Evolutionary conservation across 92 coral and sea anemone species (phyloP), one percentile per base, ranked within the genome.

Genomic region (Palythoa heliodiscus): DNA sequence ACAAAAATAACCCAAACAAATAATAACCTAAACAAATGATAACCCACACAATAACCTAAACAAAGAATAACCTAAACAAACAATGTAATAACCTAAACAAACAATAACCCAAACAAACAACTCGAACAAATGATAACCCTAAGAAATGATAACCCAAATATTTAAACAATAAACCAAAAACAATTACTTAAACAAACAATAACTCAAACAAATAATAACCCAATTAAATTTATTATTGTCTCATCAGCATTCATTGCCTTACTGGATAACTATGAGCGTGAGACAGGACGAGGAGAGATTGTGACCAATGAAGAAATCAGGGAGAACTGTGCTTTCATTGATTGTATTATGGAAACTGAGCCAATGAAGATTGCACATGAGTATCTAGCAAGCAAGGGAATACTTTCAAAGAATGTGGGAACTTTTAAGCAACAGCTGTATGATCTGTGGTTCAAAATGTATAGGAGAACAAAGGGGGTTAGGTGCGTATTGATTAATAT

Each of bases 231-330:
- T 35, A 15, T 9, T 70, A 5, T 12, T 24, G 73, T 43, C 2
- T 29, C 22, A 48, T 16, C n/a, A 97, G 99, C 97, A 17, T 97
- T 97, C 73, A 63, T 97, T 55, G 94, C 98, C 22, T 90, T 97
- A 48, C 86, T 97, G 92, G 99, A 97, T 81, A 97, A 97, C 87
- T 97, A 97, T 69, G 93, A 89, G 53, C 91, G 98, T 39, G 97
- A 95, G 50, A 92, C 95, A 60, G 99, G 99, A 39, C 72, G 78
- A 11, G 75, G 88, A n/a, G 99, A 97, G 79, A 92, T 91, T 25
- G 99, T 97, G 9, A 97, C 98, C 68, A 90, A 88, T 24, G 91
- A 97, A 12, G 99, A 97, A 78, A 75, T 92, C 7, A 87, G 57
- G 2, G 99, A 97, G 87, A 97, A 97, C 74, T 93, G 93, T 77